Percentiles rank a stretch among this genome's conserved stretches.
phyloP scores from a whole-genome alignment of 2,797 vertebrate genomes.

The Selene dorsalis region DNA sequence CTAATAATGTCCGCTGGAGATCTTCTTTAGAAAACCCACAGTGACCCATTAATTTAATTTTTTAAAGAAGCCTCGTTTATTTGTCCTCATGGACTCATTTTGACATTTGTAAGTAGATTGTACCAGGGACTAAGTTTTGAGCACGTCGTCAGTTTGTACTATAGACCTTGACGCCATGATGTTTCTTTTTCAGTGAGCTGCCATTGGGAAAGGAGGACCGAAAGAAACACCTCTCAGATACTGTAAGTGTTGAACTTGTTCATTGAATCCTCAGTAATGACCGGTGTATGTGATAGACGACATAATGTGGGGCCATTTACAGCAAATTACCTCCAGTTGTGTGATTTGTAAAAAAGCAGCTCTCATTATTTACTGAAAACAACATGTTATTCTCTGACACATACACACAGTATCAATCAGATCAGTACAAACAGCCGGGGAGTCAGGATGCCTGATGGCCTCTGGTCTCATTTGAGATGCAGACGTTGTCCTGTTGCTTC shows the following conservation, averaged over 20 bases:
- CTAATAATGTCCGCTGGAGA: constrained; percentile 46
- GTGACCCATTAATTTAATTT: constrained; percentile 42
- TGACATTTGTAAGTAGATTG: constrained; percentile 30
- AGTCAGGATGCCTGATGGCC: constrained; percentile 72
- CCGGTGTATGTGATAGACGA: constrained; percentile 4
- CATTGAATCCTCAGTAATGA: constrained; percentile 8
- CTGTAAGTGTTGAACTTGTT: constrained; percentile 62
- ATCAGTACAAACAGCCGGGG: constrained; percentile 68
- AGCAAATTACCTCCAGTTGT: constrained; percentile 45
- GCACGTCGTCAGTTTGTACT: too few species aligned
- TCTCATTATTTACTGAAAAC: constrained; percentile 59
- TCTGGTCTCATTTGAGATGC: constrained; percentile 78
- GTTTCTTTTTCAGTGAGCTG: constrained; percentile 68
- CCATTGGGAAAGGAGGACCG: constrained; percentile 47
- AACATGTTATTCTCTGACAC: constrained; percentile 41
- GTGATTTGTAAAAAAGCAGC: constrained; percentile 35
- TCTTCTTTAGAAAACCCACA: constrained; percentile 42
- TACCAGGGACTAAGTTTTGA: too few species aligned
- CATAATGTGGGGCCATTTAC: constrained; percentile 23
- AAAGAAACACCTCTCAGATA: constrained; percentile 33
- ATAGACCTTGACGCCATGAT: constrained; percentile 25
- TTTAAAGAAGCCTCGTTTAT: constrained; percentile 1
- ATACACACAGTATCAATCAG: constrained; percentile 69
- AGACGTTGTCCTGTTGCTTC: constrained; percentile 81
- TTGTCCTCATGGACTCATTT: constrained; percentile 41